phyloP scores from a whole-genome alignment of 2,113 vertebrate species.

The Odocoileus hemionus region DNA sequence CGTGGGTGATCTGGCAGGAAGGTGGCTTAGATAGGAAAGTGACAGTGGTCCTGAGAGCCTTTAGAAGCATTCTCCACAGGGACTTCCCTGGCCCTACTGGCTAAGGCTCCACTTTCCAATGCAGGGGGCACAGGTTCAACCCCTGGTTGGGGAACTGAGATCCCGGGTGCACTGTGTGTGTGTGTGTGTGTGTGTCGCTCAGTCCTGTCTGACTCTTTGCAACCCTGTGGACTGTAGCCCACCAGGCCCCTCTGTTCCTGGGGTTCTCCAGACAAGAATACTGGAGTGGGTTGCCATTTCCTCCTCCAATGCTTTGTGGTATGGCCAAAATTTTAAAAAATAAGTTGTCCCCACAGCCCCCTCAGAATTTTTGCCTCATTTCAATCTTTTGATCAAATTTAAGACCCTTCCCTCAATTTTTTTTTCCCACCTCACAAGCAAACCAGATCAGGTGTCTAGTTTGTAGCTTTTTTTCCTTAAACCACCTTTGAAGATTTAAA shows the following conservation, averaged over 20 bases:
- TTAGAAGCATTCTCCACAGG: background rate
- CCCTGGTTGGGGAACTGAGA: background rate
- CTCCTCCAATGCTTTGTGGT: background rate
- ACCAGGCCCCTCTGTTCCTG: background rate
- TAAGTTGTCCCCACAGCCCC: background rate
- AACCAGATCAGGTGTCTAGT: background rate
- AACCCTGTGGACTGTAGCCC: background rate
- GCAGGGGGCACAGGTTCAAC: background rate
- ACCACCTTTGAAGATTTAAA: background rate
- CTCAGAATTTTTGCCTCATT: background rate
- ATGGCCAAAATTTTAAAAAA: background rate
- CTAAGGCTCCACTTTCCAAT: background rate
- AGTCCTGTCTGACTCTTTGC: background rate
- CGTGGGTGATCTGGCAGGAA: background rate
- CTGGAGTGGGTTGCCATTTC: background rate
- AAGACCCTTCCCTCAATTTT: background rate
- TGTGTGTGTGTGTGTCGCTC: background rate
- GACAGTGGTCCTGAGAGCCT: too few species aligned
- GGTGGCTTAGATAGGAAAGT: too few species aligned
- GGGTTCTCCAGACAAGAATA: background rate
- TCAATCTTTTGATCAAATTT: background rate
- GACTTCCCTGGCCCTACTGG: background rate
- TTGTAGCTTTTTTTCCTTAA: background rate
- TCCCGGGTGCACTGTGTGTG: too few species aligned
- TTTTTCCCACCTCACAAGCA: accelerated